phyloP scores from a whole-genome alignment of 2,888 invertebrate genomes.

The Gnatocerus cornutus region DNA sequence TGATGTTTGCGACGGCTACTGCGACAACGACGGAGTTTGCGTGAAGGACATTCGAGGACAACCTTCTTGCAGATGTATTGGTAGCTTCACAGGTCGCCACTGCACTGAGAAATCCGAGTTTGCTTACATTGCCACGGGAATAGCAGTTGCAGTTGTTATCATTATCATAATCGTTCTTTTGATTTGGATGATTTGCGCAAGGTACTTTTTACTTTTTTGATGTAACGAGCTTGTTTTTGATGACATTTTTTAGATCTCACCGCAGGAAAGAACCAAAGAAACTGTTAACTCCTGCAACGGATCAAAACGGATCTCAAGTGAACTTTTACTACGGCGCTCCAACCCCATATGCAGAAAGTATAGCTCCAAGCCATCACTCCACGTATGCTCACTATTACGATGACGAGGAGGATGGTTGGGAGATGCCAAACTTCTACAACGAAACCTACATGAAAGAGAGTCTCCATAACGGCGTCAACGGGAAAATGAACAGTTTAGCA shows the following conservation, averaged over 20 bases:
- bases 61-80: slow-evolving; percentile 91
- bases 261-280: slow-evolving; percentile 94
- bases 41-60: slow-evolving; percentile 88
- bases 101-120: slow-evolving; percentile 95
- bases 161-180: slow-evolving; percentile 93
- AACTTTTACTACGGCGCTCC: slow-evolving; percentile 97
- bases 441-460: slow-evolving; percentile 97
- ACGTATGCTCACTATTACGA: slow-evolving; percentile 97
- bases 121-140: slow-evolving; percentile 95
- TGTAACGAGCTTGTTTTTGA: background rate
- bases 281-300: slow-evolving; percentile 89
- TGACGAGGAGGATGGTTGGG: slow-evolving; percentile 97
- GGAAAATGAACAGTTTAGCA: slow-evolving; percentile 94
- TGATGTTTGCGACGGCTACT: slow-evolving; percentile 89
- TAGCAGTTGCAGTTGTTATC: slow-evolving; percentile 94
- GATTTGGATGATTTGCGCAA: slow-evolving; percentile 98
- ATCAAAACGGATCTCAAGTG: slow-evolving; percentile 94
- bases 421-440: slow-evolving; percentile 97
- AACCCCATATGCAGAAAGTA: slow-evolving; percentile 95
- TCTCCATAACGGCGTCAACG: slow-evolving; percentile 88
- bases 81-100: slow-evolving; percentile 92
- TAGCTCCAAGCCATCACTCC: slow-evolving; percentile 95
- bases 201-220: slow-evolving; percentile 72
- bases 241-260: slow-evolving; percentile 76
- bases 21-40: slow-evolving; percentile 93